A percentile compares a stretch with the other conserved stretches of the same genome.
Evolutionary conservation across 92 coral and sea anemone genomes (phyloP).

Genomic region (Desmophyllum pertusum): DNA sequence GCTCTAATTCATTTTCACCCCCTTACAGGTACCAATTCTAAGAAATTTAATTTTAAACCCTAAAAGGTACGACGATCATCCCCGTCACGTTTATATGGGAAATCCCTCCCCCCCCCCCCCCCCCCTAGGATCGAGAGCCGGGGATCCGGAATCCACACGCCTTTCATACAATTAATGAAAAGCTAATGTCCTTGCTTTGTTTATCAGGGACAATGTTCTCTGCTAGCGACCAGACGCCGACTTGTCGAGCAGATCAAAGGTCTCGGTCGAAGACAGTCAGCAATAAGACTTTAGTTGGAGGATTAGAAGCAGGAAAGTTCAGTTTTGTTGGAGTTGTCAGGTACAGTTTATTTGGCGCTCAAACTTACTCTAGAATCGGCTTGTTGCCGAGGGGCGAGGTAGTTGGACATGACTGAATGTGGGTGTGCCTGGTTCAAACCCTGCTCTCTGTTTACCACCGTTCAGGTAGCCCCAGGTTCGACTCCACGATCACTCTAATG

Average conservation of each 20-base stretch:
- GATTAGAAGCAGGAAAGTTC: conserved; percentile 93
- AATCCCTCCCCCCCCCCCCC: too few relatives aligned
- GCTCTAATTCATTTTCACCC: too few relatives aligned
- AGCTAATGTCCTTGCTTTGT: background rate
- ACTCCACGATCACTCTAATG: background rate
- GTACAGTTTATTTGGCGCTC: conserved; percentile 44
- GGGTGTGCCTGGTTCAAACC: background rate
- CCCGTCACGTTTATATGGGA: too few relatives aligned
- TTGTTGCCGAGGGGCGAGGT: background rate
- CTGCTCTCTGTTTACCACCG: background rate
- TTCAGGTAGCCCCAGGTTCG: background rate
- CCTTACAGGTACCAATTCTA: too few relatives aligned
- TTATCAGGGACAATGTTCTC: conserved; percentile 48
- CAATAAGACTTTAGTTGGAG: conserved; percentile 92
- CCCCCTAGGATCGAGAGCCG: too few relatives aligned
- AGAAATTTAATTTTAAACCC: too few relatives aligned
- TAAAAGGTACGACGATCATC: too few relatives aligned
- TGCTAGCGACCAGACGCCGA: conserved; percentile 59
- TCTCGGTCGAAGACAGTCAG: conserved; percentile 61
- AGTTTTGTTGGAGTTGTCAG: conserved; percentile 88
- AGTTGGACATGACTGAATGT: background rate
- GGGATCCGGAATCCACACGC: too few relatives aligned
- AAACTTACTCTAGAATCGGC: background rate
- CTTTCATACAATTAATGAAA: background rate
- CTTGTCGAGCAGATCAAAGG: conserved; percentile 66